Conservation (phyloP, 1,140 invertebrate species). For the Cydia strobilella region DNA sequence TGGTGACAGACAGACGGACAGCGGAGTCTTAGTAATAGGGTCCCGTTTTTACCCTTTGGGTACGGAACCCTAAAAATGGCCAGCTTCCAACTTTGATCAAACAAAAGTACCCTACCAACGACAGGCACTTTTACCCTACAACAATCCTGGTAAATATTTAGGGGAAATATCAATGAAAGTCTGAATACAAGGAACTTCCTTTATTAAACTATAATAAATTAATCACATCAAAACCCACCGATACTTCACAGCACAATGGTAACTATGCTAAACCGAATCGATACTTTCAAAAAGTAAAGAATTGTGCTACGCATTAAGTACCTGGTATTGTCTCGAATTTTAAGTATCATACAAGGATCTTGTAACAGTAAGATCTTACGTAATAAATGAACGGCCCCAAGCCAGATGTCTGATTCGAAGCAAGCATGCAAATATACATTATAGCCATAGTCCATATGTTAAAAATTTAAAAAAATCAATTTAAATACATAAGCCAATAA, state of each 20-base stretch:
- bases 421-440: constrained; percentile 20
- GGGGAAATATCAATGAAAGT: constrained; percentile 27
- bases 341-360: background rate
- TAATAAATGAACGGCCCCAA: background rate
- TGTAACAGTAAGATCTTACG: background rate
- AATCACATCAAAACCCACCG: constrained; percentile 33
- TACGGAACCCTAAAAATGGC: too few species aligned
- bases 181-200: constrained; percentile 32
- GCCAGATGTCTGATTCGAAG: constrained; percentile 20
- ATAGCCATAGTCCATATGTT: background rate
- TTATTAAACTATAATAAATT: constrained; percentile 46
- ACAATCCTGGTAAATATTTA: background rate
- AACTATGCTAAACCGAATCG: constrained; percentile 6
- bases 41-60: too few species aligned
- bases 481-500: constrained; percentile 8
- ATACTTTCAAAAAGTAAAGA: constrained; percentile 26
- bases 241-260: constrained; percentile 28
- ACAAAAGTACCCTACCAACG: too few species aligned
- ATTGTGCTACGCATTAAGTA: constrained; percentile 27
- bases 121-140: too few species aligned
- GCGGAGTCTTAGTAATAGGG: too few species aligned
- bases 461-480: constrained; percentile 14
- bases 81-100: too few species aligned
- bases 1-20: too few species aligned
- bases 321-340: constrained; percentile 24